A percentile compares a stretch with the other conserved stretches of the same genome.
Conservation (phyloP, 1,140 invertebrate genomes). For the Plutomurus gul region DNA sequence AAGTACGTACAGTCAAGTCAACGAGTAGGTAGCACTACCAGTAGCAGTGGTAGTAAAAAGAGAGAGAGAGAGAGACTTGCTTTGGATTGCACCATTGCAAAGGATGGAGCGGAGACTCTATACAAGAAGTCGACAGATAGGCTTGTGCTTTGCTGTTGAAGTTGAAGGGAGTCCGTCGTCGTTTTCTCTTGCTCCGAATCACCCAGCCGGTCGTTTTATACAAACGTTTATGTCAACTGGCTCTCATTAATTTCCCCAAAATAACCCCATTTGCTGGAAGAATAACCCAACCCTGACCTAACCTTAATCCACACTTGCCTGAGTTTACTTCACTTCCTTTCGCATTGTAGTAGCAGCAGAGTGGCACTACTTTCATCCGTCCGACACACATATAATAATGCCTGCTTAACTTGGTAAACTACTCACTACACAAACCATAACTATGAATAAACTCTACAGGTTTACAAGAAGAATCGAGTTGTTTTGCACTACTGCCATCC, state of each 20-base stretch:
- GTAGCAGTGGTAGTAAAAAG: background rate
- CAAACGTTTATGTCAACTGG: conserved; percentile 54
- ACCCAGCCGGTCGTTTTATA: conserved; percentile 47
- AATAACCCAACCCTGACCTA: conserved; percentile 49
- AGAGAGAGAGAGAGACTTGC: background rate
- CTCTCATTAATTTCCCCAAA: conserved; percentile 54
- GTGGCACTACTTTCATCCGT: conserved; percentile 1
- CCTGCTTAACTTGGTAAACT: conserved; percentile 18
- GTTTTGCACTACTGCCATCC: background rate
- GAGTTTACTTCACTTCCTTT: background rate
- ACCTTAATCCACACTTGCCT: conserved; percentile 37
- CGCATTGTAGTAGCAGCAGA: too few species aligned
- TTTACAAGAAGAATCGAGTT: background rate
- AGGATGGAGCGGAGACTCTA: too few species aligned
- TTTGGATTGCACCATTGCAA: too few species aligned
- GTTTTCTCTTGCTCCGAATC: conserved; percentile 34
- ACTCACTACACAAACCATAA: conserved; percentile 20
- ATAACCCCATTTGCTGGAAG: conserved; percentile 51
- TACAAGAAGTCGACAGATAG: too few species aligned
- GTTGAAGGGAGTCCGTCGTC: conserved; percentile 34
- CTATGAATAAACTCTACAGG: conserved; percentile 29
- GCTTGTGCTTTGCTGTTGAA: too few species aligned
- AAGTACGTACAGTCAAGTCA: background rate
- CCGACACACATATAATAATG: conserved; percentile 4
- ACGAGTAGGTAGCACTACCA: background rate